Evolutionary conservation across 30 jellyfish, hydroid and myxozoan genomes (phyloP), one percentile per base, ranked within the genome.

Genomic region (Calvadosia cruxmelitensis): DNA sequence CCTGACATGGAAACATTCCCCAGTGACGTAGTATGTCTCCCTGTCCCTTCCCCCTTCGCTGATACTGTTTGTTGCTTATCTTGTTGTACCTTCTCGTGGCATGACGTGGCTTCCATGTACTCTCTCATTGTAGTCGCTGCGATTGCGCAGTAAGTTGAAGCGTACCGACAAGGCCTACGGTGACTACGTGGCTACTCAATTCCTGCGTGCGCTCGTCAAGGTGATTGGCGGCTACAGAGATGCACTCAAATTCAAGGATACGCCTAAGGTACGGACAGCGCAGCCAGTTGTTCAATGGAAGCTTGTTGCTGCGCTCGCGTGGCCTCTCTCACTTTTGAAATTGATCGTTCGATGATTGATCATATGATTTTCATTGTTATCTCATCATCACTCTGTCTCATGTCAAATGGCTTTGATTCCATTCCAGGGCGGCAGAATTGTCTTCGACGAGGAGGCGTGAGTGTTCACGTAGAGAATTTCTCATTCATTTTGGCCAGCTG

Each of bases 191-290:
- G 92, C 97, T 15, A 70, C 81, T 28, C 94, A 74, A 53, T 87
- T 87, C 66, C 79, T 87, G 16, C 79, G 85, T 0, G 97, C 93
- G 1, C 90, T 87, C 51, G 97, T 91, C 16, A 82, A 80, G 53
- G 74, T 87, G 72, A 87, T 87, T 63, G 97, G 97, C 75, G 97
- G 97, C 29, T 87, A 87, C 63, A 72, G 86, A 36, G 97, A 87
- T 67, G 93, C 97, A 0, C 63, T 87, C 50, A 77, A 76, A 48
- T 87, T 80, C 73, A 81, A 69, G 70, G 94, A 87, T 61, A 72
- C 78, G 13, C 85, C 62, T 29, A 82, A 86, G 80, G 96, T 86
- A 68, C 10, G 61, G 0, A n/a, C 10, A 65, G 67, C 3, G 57
- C 57, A 42, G 57, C 57, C n/a, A n/a, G n/a, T n/a, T n/a, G n/a